A percentile compares a stretch with the other conserved stretches of the same genome.
These are phyloP conservation scores for Heterodera carotae DNA, from an alignment of 1,140 invertebrate genomes.

Conservation along the genomic window DNA sequence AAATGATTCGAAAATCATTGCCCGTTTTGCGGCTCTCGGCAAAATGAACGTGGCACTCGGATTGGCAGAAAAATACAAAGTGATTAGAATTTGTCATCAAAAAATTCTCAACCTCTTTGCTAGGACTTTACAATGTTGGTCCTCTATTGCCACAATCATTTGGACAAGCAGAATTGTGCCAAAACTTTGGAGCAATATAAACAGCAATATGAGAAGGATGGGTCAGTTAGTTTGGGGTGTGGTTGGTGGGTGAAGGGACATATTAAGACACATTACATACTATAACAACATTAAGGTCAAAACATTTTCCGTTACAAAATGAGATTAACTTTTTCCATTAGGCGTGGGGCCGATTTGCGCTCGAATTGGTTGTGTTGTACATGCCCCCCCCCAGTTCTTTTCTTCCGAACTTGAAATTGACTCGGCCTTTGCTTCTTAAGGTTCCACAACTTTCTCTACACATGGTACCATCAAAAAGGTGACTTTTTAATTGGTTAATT, in stretches of 20 bases:
- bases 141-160: slow-evolving; percentile 34
- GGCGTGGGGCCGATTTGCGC: no score
- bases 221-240: neutral
- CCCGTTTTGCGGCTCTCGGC: slow-evolving; percentile 36
- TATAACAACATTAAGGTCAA: no score
- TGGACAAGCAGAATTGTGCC: slow-evolving; percentile 30
- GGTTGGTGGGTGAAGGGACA: no score
- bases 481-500: no score
- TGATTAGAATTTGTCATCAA: neutral
- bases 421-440: no score
- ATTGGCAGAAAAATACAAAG: slow-evolving; percentile 40
- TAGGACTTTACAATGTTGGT: slow-evolving; percentile 44
- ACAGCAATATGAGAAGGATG: slow-evolving; percentile 28
- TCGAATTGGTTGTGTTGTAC: no score
- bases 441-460: slow-evolving; percentile 43
- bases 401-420: no score
- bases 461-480: slow-evolving; percentile 42
- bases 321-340: no score
- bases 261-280: no score
- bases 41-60: slow-evolving; percentile 30
- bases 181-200: slow-evolving; percentile 35
- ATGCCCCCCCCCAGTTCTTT: no score
- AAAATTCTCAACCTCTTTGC: slow-evolving; percentile 11
- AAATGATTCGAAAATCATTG: slow-evolving; percentile 46
- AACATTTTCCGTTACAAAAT: no score